Percentiles rank a stretch among this genome's conserved stretches.
Evolutionary conservation across 2,797 vertebrate species (phyloP).

Genomic region (Catharus ustulatus): DNA sequence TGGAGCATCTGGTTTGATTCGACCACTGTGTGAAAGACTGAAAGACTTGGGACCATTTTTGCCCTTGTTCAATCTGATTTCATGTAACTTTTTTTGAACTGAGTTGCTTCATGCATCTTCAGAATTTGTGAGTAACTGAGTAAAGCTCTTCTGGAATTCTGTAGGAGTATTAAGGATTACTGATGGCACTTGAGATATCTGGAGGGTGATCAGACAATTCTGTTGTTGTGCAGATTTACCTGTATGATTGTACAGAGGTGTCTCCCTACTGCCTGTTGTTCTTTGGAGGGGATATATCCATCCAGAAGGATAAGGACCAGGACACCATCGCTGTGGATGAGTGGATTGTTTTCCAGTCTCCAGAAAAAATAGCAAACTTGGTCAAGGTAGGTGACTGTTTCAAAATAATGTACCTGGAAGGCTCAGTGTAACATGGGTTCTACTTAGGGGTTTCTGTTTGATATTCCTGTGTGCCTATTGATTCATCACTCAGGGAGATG

Average conservation of each 20-base stretch:
- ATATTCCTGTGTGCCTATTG: not conserved
- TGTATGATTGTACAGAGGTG: conserved; percentile 97
- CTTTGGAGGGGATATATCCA: conserved; percentile 96
- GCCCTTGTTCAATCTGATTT: not conserved
- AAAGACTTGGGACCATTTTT: not conserved
- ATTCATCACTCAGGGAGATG: not conserved
- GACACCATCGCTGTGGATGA: conserved; percentile 95
- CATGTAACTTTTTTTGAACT: not conserved
- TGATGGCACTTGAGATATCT: not conserved
- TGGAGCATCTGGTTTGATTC: not conserved
- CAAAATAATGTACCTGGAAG: not conserved
- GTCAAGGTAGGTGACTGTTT: conserved; percentile 91
- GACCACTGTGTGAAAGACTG: not conserved
- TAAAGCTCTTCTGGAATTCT: not conserved
- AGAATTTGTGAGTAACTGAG: not conserved
- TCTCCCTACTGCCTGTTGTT: conserved; percentile 96
- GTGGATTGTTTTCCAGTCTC: conserved; percentile 97
- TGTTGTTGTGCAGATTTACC: conserved; percentile 86
- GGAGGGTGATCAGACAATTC: not conserved
- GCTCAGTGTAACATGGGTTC: not conserved
- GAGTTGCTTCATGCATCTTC: not conserved
- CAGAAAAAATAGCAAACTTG: conserved; percentile 91
- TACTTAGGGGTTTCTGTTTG: not conserved
- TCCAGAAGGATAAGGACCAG: conserved; percentile 92
- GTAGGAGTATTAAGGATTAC: not conserved